Conservation (phyloP, 2,113 vertebrate species). For the Nymphicus hollandicus region DNA sequence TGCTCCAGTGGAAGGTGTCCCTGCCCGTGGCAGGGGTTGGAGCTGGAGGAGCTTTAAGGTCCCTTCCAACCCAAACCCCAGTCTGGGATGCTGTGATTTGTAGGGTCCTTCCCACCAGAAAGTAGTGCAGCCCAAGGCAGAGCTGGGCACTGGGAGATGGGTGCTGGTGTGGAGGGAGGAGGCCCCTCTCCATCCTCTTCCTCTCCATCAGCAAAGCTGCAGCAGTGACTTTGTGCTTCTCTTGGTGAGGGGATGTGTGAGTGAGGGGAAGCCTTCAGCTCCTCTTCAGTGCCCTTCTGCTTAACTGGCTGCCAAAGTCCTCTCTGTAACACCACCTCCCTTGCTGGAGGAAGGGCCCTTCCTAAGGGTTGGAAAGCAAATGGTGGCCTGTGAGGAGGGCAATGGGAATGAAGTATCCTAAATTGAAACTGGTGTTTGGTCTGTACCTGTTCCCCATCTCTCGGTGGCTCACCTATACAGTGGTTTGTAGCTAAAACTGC, state of each 20-base stretch:
- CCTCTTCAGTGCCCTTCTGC: neutral
- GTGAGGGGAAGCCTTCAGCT: neutral
- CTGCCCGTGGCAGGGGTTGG: neutral
- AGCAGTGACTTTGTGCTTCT: neutral
- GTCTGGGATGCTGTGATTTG: neutral
- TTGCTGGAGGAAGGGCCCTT: neutral
- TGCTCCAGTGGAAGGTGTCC: neutral
- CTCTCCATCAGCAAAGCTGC: rapidly evolving
- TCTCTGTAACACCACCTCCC: too few relatives aligned
- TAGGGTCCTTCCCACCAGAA: neutral
- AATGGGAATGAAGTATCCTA: neutral
- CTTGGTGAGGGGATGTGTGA: neutral
- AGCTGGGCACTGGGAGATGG: neutral
- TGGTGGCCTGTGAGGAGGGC: rapidly evolving
- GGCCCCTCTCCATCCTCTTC: neutral
- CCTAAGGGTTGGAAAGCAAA: neutral
- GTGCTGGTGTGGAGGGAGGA: neutral
- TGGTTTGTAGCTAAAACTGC: neutral
- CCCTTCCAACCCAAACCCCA: neutral
- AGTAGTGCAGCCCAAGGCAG: rapidly evolving
- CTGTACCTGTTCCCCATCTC: neutral
- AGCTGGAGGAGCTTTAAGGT: neutral
- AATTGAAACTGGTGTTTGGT: neutral
- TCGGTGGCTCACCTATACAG: rapidly evolving
- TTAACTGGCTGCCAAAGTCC: rapidly evolving